Evolutionary conservation across 1,140 invertebrate species (phyloP), one percentile per base, ranked within the genome.

Genomic region (Oreohelix idahoensis): DNA sequence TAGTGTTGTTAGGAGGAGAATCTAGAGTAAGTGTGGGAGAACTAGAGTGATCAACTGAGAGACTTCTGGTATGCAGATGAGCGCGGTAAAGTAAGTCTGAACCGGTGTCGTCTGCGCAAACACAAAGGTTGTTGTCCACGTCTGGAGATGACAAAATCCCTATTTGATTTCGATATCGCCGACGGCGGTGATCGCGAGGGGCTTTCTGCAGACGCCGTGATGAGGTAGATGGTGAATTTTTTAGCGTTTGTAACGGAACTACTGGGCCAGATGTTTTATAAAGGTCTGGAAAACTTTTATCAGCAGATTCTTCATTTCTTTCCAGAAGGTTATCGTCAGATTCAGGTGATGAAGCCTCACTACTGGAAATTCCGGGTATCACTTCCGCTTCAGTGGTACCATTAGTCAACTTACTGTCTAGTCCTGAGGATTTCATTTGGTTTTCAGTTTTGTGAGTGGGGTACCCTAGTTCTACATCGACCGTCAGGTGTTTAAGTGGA

Each of bases 401-500:
- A 32, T 8, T 32, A 35, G 4, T 29, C 5, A n/a, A 29, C 8
- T 66, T 66, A 8, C 29, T 66, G 29, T 35, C 29, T n/a, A 66
- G 11, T 32, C 23, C 20, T 66, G 20, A 66, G 5, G 63, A 66
- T 66, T 66, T n/a, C 29, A 29, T 5, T 51, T 1, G 13, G 20
- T 38, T 20, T 32, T 82, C 71, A 20, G 58, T 4, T n/a, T 75
- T 74, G 1, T 75, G 63, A 8, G 20, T 74, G n/a, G 86, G 69
- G 10, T 79, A 81, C 17, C 85, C 84, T 20, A 87, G 83, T 36
- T 89, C 88, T 23, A 89, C 84, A 66, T 88, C 86, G 36, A 85
- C 83, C 36, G 85, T 84, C 5, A 90, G 80, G 17, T 90, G 85
- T 53, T 85, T 87, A 0, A 90, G 79, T 0, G 89, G 88, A 35